These are phyloP conservation scores for Cyprinodon brontotheroides DNA, from an alignment of 2,113 vertebrate species.

Conservation along the genomic window DNA sequence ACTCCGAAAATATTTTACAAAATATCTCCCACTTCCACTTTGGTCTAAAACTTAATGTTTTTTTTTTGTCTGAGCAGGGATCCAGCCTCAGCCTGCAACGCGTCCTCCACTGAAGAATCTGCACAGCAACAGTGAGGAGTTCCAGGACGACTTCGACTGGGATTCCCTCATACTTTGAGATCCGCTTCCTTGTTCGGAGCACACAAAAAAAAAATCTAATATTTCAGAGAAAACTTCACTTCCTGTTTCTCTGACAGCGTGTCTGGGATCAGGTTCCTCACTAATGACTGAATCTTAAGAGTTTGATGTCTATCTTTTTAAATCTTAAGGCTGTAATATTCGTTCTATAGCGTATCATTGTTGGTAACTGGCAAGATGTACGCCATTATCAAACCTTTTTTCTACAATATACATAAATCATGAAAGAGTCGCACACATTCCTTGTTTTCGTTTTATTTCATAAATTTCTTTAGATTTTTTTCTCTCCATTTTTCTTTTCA, in stretches of 20 bases:
- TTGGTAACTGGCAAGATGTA: conserved; percentile 17
- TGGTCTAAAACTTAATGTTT: neutral
- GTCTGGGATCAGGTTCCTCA: conserved; percentile 36
- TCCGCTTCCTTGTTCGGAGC: neutral
- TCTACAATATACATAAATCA: conserved; percentile 21
- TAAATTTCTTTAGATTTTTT: conserved; percentile 75
- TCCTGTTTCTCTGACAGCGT: neutral
- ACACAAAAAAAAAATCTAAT: neutral
- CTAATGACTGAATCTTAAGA: conserved; percentile 44
- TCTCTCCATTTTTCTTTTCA: conserved; percentile 73
- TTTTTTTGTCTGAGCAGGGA: conserved; percentile 50
- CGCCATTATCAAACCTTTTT: neutral
- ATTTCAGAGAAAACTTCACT: conserved; percentile 2
- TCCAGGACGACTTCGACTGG: conserved; percentile 85
- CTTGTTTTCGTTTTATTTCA: conserved; percentile 76
- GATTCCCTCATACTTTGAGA: conserved; percentile 78
- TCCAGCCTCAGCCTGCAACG: conserved; percentile 64
- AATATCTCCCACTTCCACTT: conserved; percentile 15
- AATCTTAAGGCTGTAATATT: conserved; percentile 39
- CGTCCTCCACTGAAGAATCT: conserved; percentile 74
- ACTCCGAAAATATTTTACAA: neutral
- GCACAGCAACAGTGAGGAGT: conserved; percentile 82
- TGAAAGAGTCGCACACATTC: conserved; percentile 40
- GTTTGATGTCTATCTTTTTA: conserved; percentile 21
- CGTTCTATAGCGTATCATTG: conserved; percentile 12